Evolutionary conservation across 2,113 vertebrate genomes (phyloP), one percentile per base, ranked within the genome.

Genomic region (Dissostichus mawsoni): DNA sequence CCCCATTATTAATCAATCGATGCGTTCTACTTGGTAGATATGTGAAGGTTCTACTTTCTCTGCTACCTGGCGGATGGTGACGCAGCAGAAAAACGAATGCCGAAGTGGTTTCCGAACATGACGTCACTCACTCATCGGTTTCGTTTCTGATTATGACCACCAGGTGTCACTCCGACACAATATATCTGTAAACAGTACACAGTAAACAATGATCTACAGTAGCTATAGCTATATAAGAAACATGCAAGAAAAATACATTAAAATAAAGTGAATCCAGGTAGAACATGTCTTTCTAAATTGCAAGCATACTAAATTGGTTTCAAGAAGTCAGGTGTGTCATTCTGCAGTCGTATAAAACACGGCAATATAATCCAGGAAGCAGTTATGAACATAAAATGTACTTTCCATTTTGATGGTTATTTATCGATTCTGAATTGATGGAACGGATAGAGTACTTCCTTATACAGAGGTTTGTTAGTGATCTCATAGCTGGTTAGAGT

Each of bases 131-230:
- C 1, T 0, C 1, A 0, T 18, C n/a, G 5, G 0, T 73, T 57
- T 29, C 8, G 57, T 84, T 76, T 8, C 10, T 8, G 0, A 0
- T 4, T 74, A 0, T 55, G 53, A 44, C 85, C 87, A 69, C 63
- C 17, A 85, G 89, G 64, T 83, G 90, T 81, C 87, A 11, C 47
- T 51, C 62, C 18, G 29, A 61, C 58, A 84, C 75, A 74, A 58
- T 20, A 13, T 29, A 0, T 29, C 29, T 29, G 29, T 29, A 33
- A 8, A 17, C 16, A 8, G 9, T 0, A 13, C 14, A 51, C 20
- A 11, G 18, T n/a, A 11, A 4, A 47, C 13, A 7, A 33, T 7
- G 5, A n/a, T 64, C 14, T 9, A 10, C 16, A n/a, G n/a, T 0
- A 45, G 13, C 41, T 74, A n/a, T 13, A 1, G 2, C 12, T 25